phyloP scores from a whole-genome alignment of 2,113 vertebrate species.

The Athene noctua region DNA sequence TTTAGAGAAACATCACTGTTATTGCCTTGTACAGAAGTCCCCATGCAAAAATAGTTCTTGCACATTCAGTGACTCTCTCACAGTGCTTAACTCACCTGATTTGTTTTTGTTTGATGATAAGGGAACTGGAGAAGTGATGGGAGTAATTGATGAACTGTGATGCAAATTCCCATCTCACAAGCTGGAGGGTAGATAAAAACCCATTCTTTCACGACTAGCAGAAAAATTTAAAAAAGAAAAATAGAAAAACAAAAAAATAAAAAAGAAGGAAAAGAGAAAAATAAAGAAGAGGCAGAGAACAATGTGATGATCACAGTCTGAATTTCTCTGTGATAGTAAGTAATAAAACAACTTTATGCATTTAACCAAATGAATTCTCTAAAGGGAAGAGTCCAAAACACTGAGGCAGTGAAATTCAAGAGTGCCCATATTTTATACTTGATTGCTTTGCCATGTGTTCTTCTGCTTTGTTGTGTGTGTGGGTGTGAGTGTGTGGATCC shows the following conservation, averaged over 20 bases:
- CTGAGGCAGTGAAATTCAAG: conserved; percentile 22
- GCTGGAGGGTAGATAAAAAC: neutral
- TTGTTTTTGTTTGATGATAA: conserved; percentile 25
- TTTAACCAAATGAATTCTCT: neutral
- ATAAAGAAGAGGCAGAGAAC: neutral
- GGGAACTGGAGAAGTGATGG: neutral
- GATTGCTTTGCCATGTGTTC: conserved; percentile 48
- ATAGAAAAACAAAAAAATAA: fast-evolving
- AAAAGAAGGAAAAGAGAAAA: neutral
- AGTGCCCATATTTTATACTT: conserved; percentile 3
- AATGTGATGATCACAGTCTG: neutral
- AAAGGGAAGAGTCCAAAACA: neutral
- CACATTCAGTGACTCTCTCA: neutral
- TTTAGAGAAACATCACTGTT: neutral
- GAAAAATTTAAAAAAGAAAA: fast-evolving
- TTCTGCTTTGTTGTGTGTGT: neutral
- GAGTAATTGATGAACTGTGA: neutral
- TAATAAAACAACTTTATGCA: neutral
- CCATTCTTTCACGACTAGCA: neutral
- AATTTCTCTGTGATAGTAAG: neutral
- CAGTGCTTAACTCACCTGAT: neutral
- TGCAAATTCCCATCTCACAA: neutral
- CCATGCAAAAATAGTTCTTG: neutral
- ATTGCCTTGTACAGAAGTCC: neutral
- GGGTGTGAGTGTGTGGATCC: neutral